Evolutionary conservation across 2,888 invertebrate genomes (phyloP).

Genomic region (Sussaba pulchella): DNA sequence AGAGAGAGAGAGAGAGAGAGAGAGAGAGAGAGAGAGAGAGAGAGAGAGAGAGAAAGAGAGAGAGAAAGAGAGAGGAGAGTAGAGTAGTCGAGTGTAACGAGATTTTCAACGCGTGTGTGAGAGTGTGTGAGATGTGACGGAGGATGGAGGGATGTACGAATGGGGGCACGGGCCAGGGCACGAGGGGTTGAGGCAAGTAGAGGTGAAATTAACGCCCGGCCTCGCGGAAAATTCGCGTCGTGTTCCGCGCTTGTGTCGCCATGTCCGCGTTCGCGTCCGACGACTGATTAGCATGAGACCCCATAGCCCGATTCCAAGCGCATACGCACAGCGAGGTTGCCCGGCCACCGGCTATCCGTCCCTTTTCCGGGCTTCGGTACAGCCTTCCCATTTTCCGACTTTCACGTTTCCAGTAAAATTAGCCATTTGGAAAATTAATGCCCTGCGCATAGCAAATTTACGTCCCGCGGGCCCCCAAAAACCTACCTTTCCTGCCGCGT

Average conservation of each 20-base stretch:
- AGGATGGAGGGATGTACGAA: background rate
- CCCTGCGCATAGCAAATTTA: constrained; percentile 61
- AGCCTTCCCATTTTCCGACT: constrained; percentile 39
- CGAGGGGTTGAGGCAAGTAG: background rate
- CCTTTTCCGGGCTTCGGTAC: constrained; percentile 25
- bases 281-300: constrained; percentile 65
- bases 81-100: background rate
- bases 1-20: background rate
- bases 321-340: constrained; percentile 16
- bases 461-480: constrained; percentile 49
- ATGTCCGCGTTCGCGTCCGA: constrained; percentile 35
- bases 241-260: constrained; percentile 49
- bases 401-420: constrained; percentile 58
- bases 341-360: constrained; percentile 15
- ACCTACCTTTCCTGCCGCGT: constrained; percentile 27
- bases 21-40: background rate
- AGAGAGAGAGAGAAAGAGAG: background rate
- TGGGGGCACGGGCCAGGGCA: background rate
- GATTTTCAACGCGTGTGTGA: constrained; percentile 7
- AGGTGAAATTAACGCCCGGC: constrained; percentile 62
- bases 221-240: constrained; percentile 63
- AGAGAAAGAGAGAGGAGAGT: background rate
- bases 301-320: constrained; percentile 13
- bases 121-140: background rate
- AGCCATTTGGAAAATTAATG: constrained; percentile 68